phyloP scores from a whole-genome alignment of 1,140 invertebrate species.

The Galleria mellonella region DNA sequence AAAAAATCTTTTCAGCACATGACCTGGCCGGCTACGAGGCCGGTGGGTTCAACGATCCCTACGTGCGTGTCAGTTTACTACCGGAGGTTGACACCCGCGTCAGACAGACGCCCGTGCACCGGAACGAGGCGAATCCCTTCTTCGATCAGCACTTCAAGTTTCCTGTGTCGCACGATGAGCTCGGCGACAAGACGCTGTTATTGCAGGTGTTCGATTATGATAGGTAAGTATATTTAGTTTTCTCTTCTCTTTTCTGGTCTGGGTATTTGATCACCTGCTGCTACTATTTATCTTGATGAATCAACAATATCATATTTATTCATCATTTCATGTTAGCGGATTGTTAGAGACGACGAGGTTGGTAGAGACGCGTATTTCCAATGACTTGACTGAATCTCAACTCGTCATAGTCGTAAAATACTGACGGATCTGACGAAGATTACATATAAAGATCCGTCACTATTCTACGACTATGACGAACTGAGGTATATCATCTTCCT shows the following conservation, averaged over 20 bases:
- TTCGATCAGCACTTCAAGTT: slow-evolving; percentile 92
- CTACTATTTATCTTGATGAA: slow-evolving; percentile 4
- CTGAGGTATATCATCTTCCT: too few relatives aligned
- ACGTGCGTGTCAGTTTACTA: slow-evolving; percentile 83
- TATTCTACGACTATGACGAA: too few relatives aligned
- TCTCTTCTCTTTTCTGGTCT: too few relatives aligned
- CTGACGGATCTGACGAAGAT: too few relatives aligned
- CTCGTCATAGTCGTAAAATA: too few relatives aligned
- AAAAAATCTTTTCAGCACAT: slow-evolving; percentile 78
- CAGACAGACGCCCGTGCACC: slow-evolving; percentile 85
- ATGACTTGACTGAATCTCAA: too few relatives aligned
- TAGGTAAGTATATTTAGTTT: slow-evolving; percentile 39
- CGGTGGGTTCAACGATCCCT: slow-evolving; percentile 91
- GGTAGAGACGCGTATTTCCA: too few relatives aligned
- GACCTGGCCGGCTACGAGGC: slow-evolving; percentile 86
- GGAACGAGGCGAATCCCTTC: slow-evolving; percentile 85
- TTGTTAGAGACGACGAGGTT: too few relatives aligned
- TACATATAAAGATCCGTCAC: too few relatives aligned
- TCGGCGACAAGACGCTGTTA: slow-evolving; percentile 82
- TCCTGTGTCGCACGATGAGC: slow-evolving; percentile 86
- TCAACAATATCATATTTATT: too few relatives aligned
- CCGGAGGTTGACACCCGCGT: slow-evolving; percentile 90
- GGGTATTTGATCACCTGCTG: too few relatives aligned
- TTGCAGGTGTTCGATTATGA: slow-evolving; percentile 83
- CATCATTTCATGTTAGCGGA: too few relatives aligned